Conservation (phyloP, 2,113 vertebrate species). For the Noctilio leporinus region DNA sequence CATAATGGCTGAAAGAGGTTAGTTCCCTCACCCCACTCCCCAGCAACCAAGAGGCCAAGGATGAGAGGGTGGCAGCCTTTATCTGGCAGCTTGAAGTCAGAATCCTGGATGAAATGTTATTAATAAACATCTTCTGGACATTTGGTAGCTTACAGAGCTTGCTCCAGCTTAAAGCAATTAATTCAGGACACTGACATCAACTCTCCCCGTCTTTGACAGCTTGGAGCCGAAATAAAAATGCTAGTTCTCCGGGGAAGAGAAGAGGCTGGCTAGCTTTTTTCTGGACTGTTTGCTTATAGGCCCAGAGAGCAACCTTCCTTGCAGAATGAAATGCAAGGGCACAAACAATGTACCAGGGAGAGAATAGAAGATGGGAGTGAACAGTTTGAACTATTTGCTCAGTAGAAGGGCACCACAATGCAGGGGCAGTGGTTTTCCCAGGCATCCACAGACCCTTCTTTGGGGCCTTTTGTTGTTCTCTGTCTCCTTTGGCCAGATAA, state of each 20-base stretch:
- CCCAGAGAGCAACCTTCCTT: slow-evolving; percentile 99
- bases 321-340: slow-evolving; percentile 99
- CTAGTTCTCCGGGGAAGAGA: slow-evolving; percentile 99
- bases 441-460: slow-evolving; percentile 93
- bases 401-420: slow-evolving; percentile 99
- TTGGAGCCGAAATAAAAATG: slow-evolving; percentile 99
- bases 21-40: background rate
- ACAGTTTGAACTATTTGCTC: slow-evolving; percentile 99
- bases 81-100: slow-evolving; percentile 73
- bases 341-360: slow-evolving; percentile 99
- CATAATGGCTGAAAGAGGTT: background rate
- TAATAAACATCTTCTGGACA: slow-evolving; percentile 95
- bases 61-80: slow-evolving; percentile 13
- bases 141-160: slow-evolving; percentile 91
- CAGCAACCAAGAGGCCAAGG: background rate
- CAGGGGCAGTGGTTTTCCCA: slow-evolving; percentile 97
- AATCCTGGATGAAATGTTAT: slow-evolving; percentile 76
- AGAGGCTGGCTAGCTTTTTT: slow-evolving; percentile 97
- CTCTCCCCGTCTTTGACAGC: slow-evolving; percentile 99
- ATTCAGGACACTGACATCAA: slow-evolving; percentile 99
- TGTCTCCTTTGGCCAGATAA: slow-evolving; percentile 91
- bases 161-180: slow-evolving; percentile 99
- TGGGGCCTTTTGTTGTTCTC: slow-evolving; percentile 93
- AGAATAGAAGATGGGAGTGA: slow-evolving; percentile 99
- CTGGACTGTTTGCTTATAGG: slow-evolving; percentile 99